phyloP scores from a whole-genome alignment of 2,113 vertebrate species.

The Furnarius figulus region DNA sequence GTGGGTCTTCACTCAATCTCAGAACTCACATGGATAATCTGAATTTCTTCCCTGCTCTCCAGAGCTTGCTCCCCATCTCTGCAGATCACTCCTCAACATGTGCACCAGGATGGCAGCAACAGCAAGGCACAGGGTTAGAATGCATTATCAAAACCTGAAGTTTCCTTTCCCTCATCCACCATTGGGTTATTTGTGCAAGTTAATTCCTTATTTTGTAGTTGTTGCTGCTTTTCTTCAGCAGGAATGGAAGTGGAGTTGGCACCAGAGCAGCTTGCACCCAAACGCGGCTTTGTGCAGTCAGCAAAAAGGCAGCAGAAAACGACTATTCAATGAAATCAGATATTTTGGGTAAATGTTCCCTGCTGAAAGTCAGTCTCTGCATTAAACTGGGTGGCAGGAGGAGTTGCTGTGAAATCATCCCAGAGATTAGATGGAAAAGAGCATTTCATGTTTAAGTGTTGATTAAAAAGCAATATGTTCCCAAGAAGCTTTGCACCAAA shows the following conservation, averaged over 20 bases:
- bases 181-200: background rate
- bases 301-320: slow-evolving; percentile 28
- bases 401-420: slow-evolving; percentile 17
- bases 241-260: slow-evolving; percentile 4
- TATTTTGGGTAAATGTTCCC: background rate
- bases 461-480: slow-evolving; percentile 21
- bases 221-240: slow-evolving; percentile 1
- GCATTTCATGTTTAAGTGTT: slow-evolving; percentile 26
- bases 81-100: fast-evolving
- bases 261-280: background rate
- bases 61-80: background rate
- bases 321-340: background rate
- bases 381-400: background rate
- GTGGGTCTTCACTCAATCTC: background rate
- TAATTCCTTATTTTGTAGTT: background rate
- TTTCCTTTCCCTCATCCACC: background rate
- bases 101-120: fast-evolving
- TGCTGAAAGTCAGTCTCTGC: background rate
- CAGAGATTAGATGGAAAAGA: background rate
- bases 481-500: background rate
- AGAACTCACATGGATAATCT: background rate
- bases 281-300: background rate
- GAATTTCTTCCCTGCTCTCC: fast-evolving
- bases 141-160: fast-evolving
- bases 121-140: background rate